These are phyloP conservation scores for Rhagophthalmus giganteus DNA, from an alignment of 2,888 invertebrate genomes.

Conservation along the genomic window DNA sequence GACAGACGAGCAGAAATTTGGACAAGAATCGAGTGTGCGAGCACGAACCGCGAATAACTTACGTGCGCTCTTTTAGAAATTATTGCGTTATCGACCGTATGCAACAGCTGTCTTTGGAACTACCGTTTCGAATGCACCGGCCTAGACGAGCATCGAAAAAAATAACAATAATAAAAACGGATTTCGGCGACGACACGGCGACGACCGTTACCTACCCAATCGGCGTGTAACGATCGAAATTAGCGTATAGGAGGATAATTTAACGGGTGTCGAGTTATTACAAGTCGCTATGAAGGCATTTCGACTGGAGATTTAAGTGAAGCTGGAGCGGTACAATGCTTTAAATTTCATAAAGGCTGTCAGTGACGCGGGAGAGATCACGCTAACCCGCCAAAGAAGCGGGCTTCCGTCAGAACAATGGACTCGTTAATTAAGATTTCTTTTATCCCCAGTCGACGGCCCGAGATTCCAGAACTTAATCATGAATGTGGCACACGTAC, in stretches of 20 bases:
- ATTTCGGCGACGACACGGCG: neutral
- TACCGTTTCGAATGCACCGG: no score
- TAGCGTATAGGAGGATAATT: conserved; percentile 26
- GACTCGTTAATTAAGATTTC: conserved; percentile 79
- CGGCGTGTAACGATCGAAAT: conserved; percentile 17
- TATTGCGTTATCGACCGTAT: conserved; percentile 17
- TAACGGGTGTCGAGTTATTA: conserved; percentile 32
- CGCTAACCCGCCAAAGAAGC: conserved; percentile 48
- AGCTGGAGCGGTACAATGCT: conserved; percentile 29
- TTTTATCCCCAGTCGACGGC: conserved; percentile 54
- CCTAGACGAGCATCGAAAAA: no score
- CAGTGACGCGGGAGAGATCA: conserved; percentile 38
- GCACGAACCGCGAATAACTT: conserved; percentile 16
- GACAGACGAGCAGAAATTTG: conserved; percentile 17
- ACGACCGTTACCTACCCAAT: conserved; percentile 6
- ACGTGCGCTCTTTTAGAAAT: conserved; percentile 19
- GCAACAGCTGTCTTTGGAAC: conserved; percentile 9
- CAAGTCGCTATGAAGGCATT: conserved; percentile 30
- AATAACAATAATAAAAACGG: neutral
- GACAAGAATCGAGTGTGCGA: conserved; percentile 17
- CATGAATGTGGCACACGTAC: conserved; percentile 34
- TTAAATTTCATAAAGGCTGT: conserved; percentile 36
- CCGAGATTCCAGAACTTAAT: conserved; percentile 36
- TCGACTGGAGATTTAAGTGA: conserved; percentile 29
- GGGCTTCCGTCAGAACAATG: conserved; percentile 70